These are phyloP conservation scores for Brachionus plicatilis DNA, from an alignment of 1,140 invertebrate species.

Conservation along the genomic window DNA sequence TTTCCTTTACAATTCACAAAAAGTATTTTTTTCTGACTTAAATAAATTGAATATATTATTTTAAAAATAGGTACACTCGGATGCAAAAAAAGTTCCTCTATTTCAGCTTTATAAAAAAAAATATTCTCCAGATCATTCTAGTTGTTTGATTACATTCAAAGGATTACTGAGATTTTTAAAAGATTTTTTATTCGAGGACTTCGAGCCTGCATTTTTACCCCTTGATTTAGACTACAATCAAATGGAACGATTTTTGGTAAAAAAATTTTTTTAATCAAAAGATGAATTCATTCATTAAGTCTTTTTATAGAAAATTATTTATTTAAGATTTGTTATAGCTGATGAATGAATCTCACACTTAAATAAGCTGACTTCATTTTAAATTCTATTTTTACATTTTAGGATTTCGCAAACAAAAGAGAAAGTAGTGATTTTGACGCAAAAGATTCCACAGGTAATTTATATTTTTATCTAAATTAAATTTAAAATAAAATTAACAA, in stretches of 20 bases:
- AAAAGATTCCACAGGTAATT: constrained; percentile 19
- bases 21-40: constrained; percentile 36
- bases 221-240: constrained; percentile 2
- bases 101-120: constrained; percentile 42
- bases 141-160: constrained; percentile 24
- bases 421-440: constrained; percentile 19
- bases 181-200: constrained; percentile 37
- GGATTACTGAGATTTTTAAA: constrained; percentile 32
- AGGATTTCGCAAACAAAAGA: constrained; percentile 38
- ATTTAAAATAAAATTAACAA: background rate
- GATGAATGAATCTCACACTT: no score
- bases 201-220: constrained; percentile 10
- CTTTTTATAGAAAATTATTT: no score
- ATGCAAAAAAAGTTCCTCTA: constrained; percentile 35
- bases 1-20: constrained; percentile 53
- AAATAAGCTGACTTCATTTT: background rate
- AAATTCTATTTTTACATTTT: background rate
- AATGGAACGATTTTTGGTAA: constrained; percentile 34
- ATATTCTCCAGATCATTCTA: constrained; percentile 38
- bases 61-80: background rate
- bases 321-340: no score
- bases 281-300: background rate
- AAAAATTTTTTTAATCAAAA: background rate
- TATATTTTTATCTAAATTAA: background rate
- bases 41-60: background rate